A percentile compares a stretch with the other conserved stretches of the same genome.
phyloP scores from a whole-genome alignment of 1,140 invertebrate species.

The Anastrepha ludens region DNA sequence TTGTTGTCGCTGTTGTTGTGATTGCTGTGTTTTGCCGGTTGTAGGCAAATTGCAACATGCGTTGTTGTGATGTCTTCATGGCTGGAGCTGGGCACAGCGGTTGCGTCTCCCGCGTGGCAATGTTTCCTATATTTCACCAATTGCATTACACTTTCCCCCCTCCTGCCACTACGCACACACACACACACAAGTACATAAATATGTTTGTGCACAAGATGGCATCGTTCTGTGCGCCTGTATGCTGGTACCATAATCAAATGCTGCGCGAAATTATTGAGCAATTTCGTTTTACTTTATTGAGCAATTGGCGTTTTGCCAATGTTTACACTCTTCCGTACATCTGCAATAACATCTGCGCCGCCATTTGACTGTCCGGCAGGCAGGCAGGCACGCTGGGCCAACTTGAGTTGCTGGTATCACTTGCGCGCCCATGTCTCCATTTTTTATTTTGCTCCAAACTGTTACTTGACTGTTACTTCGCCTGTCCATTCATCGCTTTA shows the following conservation, averaged over 20 bases:
- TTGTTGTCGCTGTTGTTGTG: constrained; percentile 45
- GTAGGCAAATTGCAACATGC: constrained; percentile 56
- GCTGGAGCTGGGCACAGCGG: neutral
- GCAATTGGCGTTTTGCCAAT: constrained; percentile 52
- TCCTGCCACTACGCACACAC: neutral
- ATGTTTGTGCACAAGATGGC: neutral
- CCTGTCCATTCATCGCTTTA: constrained; percentile 26
- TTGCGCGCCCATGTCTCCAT: neutral
- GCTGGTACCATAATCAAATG: constrained; percentile 45
- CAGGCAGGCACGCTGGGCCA: neutral
- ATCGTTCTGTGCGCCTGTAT: neutral
- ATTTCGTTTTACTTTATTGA: constrained; percentile 54
- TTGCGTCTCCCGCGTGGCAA: constrained; percentile 18
- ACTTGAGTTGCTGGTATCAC: neutral
- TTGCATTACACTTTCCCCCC: neutral
- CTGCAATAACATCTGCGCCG: constrained; percentile 37
- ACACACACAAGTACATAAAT: neutral
- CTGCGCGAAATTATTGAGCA: constrained; percentile 52
- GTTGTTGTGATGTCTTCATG: constrained; percentile 55
- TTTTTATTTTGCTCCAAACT: neutral
- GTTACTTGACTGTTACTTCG: neutral
- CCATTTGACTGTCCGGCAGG: neutral
- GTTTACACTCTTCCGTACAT: constrained; percentile 48
- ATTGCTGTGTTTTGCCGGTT: constrained; percentile 19
- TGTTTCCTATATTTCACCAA: constrained; percentile 22